A percentile compares a stretch with the other conserved stretches of the same genome.
Conservation (phyloP, 2,888 invertebrate genomes). For the Agriopis marginaria region DNA sequence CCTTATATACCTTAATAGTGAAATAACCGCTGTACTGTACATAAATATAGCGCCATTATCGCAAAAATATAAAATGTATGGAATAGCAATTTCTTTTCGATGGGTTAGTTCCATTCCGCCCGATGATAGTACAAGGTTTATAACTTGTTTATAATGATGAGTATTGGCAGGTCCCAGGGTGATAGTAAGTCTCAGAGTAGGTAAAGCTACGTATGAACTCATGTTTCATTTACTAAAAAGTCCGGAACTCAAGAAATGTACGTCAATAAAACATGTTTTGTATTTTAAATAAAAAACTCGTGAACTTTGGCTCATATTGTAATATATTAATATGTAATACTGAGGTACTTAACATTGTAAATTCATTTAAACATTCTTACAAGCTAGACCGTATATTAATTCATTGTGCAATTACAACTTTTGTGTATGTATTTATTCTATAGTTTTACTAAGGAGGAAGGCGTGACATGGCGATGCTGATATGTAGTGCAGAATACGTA, state of each 20-base stretch:
- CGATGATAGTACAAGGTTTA: no score
- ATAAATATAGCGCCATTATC: no score
- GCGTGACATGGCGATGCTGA: constrained; percentile 39
- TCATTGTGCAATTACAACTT: constrained; percentile 48
- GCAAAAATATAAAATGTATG: no score
- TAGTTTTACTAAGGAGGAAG: constrained; percentile 31
- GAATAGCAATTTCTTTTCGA: no score
- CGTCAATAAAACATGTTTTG: constrained; percentile 2
- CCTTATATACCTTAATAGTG: no score
- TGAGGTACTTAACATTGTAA: constrained; percentile 43
- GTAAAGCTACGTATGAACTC: no score
- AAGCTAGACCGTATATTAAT: constrained; percentile 30
- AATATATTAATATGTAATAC: constrained; percentile 48
- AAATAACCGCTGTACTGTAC: no score
- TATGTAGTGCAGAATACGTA: constrained; percentile 38
- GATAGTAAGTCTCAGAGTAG: no score
- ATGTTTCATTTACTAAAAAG: neutral
- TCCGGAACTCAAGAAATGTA: neutral
- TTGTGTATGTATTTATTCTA: constrained; percentile 31
- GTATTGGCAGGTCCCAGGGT: neutral
- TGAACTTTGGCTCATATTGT: constrained; percentile 41
- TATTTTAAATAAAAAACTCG: constrained; percentile 30
- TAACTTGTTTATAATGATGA: no score
- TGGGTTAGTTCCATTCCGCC: no score
- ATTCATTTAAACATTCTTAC: constrained; percentile 39